Evolutionary conservation across 2,888 invertebrate genomes (phyloP), one percentile per base, ranked within the genome.

Genomic region (Drosophila merina): DNA sequence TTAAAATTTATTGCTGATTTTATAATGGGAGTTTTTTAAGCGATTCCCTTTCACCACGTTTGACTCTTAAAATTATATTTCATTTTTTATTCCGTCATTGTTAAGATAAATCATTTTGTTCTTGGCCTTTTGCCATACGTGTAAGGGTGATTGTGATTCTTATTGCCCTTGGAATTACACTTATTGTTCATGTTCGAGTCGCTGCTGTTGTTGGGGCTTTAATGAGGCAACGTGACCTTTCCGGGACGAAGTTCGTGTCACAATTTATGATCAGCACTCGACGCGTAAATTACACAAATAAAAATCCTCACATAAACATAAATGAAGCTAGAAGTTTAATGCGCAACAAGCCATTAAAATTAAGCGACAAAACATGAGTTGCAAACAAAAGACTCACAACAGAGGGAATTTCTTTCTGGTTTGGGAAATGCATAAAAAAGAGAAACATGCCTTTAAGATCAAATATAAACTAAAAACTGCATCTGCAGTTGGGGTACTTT

Each of bases 191-290:
- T 75, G 74, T 83, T 80, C 51, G 62, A 76, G 74, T 68, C 31
- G 26, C 28, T 66, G 74, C 76, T 76, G 76, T 76, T 82, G 79
- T 64, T 28, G 68, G 31, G 54, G 47, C 55, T 87, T 82, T 82
- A 82, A 82, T 82, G 88, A 87, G 88, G 69, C 88, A 76, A 87
- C 82, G 88, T 82, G 88, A 82, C 88, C 88, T 85, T 72, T 75
- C 63, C 64, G 49, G 60, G 30, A 33, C 36, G 45, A 14, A 30
- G 40, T 48, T 66, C 57, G 66, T 55, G 51, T 47, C 48, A 30
- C 68, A 87, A 87, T 82, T 82, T 82, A 82, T 82, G 81, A 67
- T 82, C 70, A 56, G 51, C 71, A 82, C 82, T 87, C 79, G 74
- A 68, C 69, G 78, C 73, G 81, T 70, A 68, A 81, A 87, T 81